These are phyloP conservation scores for Aurelia aurita complex sp. Pacific DNA, from an alignment of 30 jellyfish, hydroid and myxozoan species.

Conservation along the genomic window DNA sequence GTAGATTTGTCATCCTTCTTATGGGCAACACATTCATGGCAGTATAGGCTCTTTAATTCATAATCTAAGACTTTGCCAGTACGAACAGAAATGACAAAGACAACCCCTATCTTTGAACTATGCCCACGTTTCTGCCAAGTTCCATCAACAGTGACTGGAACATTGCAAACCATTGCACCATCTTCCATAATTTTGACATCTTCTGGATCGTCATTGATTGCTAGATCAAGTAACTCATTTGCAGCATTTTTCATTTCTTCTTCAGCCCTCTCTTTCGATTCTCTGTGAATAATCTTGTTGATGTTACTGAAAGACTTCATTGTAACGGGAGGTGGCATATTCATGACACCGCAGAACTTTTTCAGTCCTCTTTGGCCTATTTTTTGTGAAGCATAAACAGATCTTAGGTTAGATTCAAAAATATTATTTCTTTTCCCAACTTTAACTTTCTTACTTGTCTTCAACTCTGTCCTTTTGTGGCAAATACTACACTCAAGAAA, in stretches of 20 bases:
- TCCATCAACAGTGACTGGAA: slow-evolving; percentile 50
- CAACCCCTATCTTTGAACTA: slow-evolving; percentile 44
- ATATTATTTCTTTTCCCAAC: too few relatives aligned
- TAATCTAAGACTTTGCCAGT: slow-evolving; percentile 56
- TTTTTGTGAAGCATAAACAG: neutral
- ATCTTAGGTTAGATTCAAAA: too few relatives aligned
- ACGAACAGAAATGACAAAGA: slow-evolving; percentile 30
- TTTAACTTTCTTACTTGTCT: too few relatives aligned
- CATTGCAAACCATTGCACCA: slow-evolving; percentile 6
- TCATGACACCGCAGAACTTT: neutral
- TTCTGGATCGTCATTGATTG: slow-evolving; percentile 11
- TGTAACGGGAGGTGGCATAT: slow-evolving; percentile 4
- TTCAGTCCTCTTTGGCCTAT: neutral
- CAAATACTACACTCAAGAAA: too few relatives aligned
- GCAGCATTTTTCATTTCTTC: slow-evolving; percentile 1
- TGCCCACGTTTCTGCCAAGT: slow-evolving; percentile 61
- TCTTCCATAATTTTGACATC: neutral
- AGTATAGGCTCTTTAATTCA: neutral
- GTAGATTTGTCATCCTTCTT: slow-evolving; percentile 13
- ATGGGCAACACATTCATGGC: slow-evolving; percentile 32
- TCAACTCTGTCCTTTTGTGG: too few relatives aligned
- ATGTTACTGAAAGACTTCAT: neutral
- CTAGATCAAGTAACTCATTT: neutral
- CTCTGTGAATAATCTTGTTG: neutral
- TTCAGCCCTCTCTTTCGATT: neutral